phyloP scores from a whole-genome alignment of 2,113 vertebrate genomes.

The Alouatta palliata region DNA sequence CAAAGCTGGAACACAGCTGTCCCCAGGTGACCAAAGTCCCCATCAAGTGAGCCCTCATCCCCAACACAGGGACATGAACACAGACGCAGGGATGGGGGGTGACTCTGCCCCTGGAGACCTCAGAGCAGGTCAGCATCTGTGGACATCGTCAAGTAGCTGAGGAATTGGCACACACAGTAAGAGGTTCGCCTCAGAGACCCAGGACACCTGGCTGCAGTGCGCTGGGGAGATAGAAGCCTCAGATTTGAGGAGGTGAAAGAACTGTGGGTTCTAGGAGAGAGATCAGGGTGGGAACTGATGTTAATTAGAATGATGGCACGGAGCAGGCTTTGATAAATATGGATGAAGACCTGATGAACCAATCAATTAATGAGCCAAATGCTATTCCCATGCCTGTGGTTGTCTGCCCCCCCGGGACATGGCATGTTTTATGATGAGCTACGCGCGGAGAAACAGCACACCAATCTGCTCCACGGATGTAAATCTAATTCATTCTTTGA shows the following conservation, averaged over 20 bases:
- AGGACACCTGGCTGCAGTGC: not conserved
- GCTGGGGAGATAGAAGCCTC: fast-evolving
- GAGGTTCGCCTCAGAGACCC: fast-evolving
- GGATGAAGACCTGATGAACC: not conserved
- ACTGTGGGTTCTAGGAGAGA: not conserved
- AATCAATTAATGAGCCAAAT: not conserved
- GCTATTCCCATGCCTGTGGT: not conserved
- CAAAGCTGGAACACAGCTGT: not conserved
- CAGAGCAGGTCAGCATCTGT: fast-evolving
- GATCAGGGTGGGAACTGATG: not conserved
- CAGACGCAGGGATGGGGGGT: fast-evolving
- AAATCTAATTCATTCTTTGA: not conserved
- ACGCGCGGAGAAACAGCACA: fast-evolving
- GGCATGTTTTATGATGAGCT: fast-evolving
- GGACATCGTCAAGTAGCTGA: fast-evolving
- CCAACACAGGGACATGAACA: not conserved
- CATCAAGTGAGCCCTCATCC: not conserved
- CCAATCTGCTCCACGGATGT: fast-evolving
- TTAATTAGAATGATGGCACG: not conserved
- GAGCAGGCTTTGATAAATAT: not conserved
- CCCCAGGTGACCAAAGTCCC: not conserved
- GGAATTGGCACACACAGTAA: not conserved
- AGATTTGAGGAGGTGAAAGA: not conserved
- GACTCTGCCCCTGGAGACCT: not conserved
- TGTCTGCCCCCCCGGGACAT: fast-evolving